A percentile compares a stretch with the other conserved stretches of the same genome.
Evolutionary conservation across 1,140 invertebrate genomes (phyloP).

Genomic region (Zaprionus nigranus): DNA sequence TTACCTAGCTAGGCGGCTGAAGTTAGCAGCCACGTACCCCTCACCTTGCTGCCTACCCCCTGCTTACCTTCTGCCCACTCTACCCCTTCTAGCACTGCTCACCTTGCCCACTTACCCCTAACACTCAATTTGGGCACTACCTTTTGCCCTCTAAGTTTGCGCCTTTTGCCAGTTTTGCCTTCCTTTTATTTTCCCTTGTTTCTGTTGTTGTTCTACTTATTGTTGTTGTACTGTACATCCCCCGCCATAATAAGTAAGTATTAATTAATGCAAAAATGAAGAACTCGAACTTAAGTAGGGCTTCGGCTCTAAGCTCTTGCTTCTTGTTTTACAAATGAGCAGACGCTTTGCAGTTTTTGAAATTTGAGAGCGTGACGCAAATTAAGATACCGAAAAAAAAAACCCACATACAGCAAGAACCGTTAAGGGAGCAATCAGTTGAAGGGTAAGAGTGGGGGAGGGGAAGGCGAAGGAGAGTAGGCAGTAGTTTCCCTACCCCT

Average conservation of each 20-base stretch:
- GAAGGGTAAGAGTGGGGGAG: accelerated
- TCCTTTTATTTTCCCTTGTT: slow-evolving; percentile 24
- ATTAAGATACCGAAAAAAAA: slow-evolving; percentile 58
- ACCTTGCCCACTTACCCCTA: neutral
- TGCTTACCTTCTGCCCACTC: neutral
- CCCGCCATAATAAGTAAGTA: slow-evolving; percentile 72
- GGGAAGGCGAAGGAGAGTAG: neutral
- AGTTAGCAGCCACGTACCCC: neutral
- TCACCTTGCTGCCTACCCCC: neutral
- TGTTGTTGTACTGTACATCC: neutral
- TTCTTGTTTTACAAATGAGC: slow-evolving; percentile 70
- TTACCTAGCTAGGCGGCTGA: slow-evolving; percentile 55
- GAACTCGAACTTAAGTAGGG: slow-evolving; percentile 71
- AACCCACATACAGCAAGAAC: slow-evolving; percentile 15
- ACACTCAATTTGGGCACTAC: neutral
- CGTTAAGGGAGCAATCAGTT: slow-evolving; percentile 28
- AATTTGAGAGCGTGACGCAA: slow-evolving; percentile 77
- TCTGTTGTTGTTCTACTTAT: slow-evolving; percentile 12
- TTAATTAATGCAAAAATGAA: slow-evolving; percentile 81
- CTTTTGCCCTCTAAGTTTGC: slow-evolving; percentile 37
- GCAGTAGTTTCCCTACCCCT: neutral
- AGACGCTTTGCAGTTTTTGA: slow-evolving; percentile 56
- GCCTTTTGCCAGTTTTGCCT: slow-evolving; percentile 35
- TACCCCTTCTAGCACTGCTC: neutral
- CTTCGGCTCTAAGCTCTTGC: slow-evolving; percentile 50